Base-by-base conservation (phyloP, 1,140 invertebrate genomes). In the Caerostris darwini region DNA sequence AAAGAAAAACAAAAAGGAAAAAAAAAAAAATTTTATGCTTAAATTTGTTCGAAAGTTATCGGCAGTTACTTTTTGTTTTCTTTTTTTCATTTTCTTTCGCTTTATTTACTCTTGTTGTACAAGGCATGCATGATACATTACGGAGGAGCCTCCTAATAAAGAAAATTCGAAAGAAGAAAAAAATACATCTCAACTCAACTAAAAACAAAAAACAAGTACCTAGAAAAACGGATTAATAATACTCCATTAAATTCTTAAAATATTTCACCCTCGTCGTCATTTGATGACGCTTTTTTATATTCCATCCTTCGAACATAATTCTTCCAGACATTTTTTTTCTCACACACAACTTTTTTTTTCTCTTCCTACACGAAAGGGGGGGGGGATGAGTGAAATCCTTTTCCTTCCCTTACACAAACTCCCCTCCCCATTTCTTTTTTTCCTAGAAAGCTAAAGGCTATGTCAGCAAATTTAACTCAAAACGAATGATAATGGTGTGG, bases 241-340 rank as follows among this genome's bases (percentile, higher is more conserved):
- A 92, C 90, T 67, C 90, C 90, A 92, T 92, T 92, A 92, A 92
- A 92, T 92, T 83, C 90, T 85, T 92, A 92, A 92, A 92, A 92
- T 92, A 92, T 92, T 92, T 92, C 82, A 14, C 90, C 71, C 82
- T 7, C 50, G 90, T 92, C 90, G 85, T 85, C 90, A 19, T 83
- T 85, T 85, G 82, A 61, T 92, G 90, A 57, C 61, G 57, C 50
- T 83, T 92, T n/a, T n/a, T 90, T 53, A 58, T 85, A 54, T 85
- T 92, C 82, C 17, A 58, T 85, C 71, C 90, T 64, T 85, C 57
- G 85, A 92, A 85, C 81, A 92, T 92, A 69, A 69, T 92, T 92
- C 61, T 92, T 92, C 56, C 17, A 7, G n/a, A n/a, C n/a, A n/a
- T 14, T 6, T 61, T 82, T 91, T 90, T 91, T 81, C 61, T 17